A percentile compares a stretch with the other conserved stretches of the same genome.
phyloP scores from a whole-genome alignment of 2,797 vertebrate species.

The Acrossocheilus fasciatus region DNA sequence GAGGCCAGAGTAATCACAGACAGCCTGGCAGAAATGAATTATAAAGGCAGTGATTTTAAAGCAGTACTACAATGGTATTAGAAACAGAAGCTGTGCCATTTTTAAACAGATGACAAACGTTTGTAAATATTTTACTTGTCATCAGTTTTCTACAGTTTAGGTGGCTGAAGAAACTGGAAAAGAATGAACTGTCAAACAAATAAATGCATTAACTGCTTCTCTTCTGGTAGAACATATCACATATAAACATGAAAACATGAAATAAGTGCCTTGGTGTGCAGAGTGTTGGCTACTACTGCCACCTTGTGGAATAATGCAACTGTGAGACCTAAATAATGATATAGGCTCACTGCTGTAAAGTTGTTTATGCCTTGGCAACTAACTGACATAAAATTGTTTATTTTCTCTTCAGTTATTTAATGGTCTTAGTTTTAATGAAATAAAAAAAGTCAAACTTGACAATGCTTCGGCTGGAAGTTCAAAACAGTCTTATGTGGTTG shows the following conservation, averaged over 20 bases:
- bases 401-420: not conserved
- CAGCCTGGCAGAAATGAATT: not conserved
- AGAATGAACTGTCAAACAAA: not conserved
- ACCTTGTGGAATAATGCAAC: conserved; percentile 20
- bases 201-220: not conserved
- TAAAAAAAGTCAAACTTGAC: not conserved
- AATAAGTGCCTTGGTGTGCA: not conserved
- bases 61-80: not conserved
- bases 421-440: not conserved
- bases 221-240: conserved; percentile 1
- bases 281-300: conserved; percentile 28
- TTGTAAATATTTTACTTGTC: not conserved
- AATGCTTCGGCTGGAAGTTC: not conserved
- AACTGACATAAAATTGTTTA: not conserved
- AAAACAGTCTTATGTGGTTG: too few species aligned
- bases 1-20: not conserved
- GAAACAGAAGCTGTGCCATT: not conserved
- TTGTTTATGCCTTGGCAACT: not conserved
- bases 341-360: not conserved
- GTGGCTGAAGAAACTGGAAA: not conserved
- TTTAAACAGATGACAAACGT: not conserved
- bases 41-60: not conserved
- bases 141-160: not conserved
- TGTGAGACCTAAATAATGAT: not conserved
- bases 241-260: not conserved